Evolutionary conservation across 2,797 vertebrate genomes (phyloP).

Genomic region (Hydrocynus forskahlii): DNA sequence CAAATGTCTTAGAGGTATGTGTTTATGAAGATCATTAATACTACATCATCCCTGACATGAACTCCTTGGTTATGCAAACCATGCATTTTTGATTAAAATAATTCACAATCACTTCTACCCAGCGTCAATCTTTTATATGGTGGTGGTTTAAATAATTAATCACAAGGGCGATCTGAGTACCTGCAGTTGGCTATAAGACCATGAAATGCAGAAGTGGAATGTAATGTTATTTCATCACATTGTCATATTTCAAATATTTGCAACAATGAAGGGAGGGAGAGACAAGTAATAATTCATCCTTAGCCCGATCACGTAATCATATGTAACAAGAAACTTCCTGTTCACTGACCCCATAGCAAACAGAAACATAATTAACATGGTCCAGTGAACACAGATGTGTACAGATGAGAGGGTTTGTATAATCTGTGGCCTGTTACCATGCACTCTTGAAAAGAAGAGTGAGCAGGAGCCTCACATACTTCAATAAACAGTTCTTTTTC

Average conservation of each 20-base stretch:
- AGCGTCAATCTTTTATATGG: constrained; percentile 78
- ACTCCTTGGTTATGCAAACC: constrained; percentile 76
- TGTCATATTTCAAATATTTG: background rate
- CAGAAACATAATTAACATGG: background rate
- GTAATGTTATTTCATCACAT: background rate
- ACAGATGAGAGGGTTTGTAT: background rate
- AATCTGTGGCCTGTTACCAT: background rate
- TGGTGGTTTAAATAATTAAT: constrained; percentile 80
- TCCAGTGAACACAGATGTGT: background rate
- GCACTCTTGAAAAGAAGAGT: background rate
- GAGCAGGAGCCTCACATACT: background rate
- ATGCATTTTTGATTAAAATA: constrained; percentile 80
- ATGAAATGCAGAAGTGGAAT: background rate
- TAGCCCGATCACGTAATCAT: background rate
- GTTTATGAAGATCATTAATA: constrained; percentile 76
- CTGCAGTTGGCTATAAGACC: background rate
- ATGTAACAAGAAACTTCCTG: background rate
- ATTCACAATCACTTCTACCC: constrained; percentile 80
- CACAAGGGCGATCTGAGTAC: constrained; percentile 50
- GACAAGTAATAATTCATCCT: background rate
- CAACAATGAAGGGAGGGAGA: background rate
- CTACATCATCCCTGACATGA: constrained; percentile 80
- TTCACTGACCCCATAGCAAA: background rate
- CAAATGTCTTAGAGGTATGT: constrained; percentile 71
- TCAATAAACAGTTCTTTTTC: background rate